Base-by-base conservation (phyloP, 2,888 invertebrate species). In the Drosophila pseudotalamancana region DNA sequence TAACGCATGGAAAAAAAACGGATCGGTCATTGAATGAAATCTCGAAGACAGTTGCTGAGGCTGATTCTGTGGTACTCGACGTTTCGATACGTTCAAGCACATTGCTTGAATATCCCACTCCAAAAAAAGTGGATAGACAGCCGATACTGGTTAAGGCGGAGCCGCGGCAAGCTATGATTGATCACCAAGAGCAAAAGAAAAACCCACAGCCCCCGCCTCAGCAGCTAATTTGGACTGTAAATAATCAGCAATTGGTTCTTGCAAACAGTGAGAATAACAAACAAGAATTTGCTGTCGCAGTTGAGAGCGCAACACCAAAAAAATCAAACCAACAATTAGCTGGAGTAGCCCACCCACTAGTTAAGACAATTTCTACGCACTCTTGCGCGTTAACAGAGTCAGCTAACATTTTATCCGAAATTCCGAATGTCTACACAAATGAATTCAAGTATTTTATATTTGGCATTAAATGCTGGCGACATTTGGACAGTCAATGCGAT, bases 381-480 rank as follows among this genome's bases (percentile, higher is more conserved):
- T 43, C 0, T 63, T 27, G 49, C 73, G 62, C 0, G 14, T 29
- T 42, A 0, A 3, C 12, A 0, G 5, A 40, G 3, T 2, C 32
- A 6, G 5, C 4, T 14, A 6, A 6, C 0, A 4, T 6, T 0
- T 4, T 6, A 3, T n/a, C 40, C 18, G 11, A 1, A 5, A 11
- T 11, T 11, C 12, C 25, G 11, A 45, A 34, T 14, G 5, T 31
- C 6, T 25, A 25, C 14, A 21, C 5, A 14, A 19, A 23, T 18
- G 19, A 11, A 0, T 4, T 16, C 3, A 6, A 14, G n/a, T 9
- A 21, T 5, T 9, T 16, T 0, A 18, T 67, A 1, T 80, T 86
- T 59, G 86, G 76, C 4, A 39, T 66, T 1, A 60, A 49, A 4
- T 86, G 86, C 43, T 54, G 49, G 45, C 8, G 0, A 0, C 37